Conservation (phyloP, 2,888 invertebrate species). For the Lacanobia wlatinum region DNA sequence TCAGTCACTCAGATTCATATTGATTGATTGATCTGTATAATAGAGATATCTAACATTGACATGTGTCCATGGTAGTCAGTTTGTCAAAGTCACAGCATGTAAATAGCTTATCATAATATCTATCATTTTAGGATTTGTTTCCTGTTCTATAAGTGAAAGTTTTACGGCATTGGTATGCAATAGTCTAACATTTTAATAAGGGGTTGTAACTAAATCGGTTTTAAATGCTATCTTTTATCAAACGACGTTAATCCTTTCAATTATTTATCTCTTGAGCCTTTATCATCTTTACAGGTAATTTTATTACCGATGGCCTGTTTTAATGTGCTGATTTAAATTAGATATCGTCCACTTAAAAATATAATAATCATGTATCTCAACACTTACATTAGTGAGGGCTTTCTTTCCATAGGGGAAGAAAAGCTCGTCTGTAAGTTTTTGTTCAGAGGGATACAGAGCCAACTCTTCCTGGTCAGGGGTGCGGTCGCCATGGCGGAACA, state of each 20-base stretch:
- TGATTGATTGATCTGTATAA: too few species aligned
- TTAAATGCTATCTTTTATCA: too few species aligned
- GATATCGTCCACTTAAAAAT: neutral
- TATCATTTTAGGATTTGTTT: neutral
- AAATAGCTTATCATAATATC: neutral
- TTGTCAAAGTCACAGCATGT: neutral
- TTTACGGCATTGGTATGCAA: neutral
- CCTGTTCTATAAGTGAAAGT: neutral
- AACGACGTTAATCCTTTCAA: too few species aligned
- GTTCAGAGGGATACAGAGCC: constrained; percentile 89
- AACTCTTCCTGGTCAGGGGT: constrained; percentile 91
- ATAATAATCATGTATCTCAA: neutral
- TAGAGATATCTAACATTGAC: too few species aligned
- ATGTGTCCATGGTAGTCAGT: too few species aligned
- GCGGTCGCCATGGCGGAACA: constrained; percentile 94
- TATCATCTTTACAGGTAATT: too few species aligned
- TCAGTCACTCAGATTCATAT: too few species aligned
- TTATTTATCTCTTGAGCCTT: too few species aligned
- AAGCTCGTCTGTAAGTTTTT: constrained; percentile 73
- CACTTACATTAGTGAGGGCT: constrained; percentile 92
- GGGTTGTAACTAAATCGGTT: neutral
- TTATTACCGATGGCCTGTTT: too few species aligned
- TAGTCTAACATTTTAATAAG: constrained; percentile 11
- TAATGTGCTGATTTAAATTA: too few species aligned
- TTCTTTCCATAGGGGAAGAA: constrained; percentile 92